Base-by-base conservation (phyloP, 1,140 invertebrate species). In the Vanessa tameamea region DNA sequence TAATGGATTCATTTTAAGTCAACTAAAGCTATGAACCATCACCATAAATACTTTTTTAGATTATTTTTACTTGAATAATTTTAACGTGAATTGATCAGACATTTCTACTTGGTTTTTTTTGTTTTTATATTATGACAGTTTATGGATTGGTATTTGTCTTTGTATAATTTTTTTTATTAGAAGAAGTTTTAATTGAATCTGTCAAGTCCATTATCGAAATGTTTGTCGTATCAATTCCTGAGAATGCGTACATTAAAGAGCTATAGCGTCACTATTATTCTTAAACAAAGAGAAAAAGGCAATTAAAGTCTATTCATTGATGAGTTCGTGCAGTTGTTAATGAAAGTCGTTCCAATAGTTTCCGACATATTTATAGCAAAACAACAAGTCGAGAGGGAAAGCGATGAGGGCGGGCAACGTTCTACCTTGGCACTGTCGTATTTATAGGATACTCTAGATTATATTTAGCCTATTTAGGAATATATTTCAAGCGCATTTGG, bases 371-470 rank as follows among this genome's bases (percentile, higher is more conserved):
- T 87, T 85, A 84, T 86, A 84, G 83, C 61, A 50, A 63, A 68
- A 69, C 55, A 61, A 64, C 20, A 8, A 47, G 55, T 47, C 50
- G 87, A 89, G 82, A 89, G 87, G 76, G 86, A 89, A 89, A 89
- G 87, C 79, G 72, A 37, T 71, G 63, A 77, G 69, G 64, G 71
- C 76, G 85, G 84, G 78, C 83, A 87, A 87, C 74, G 86, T 31
- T 75, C 79, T 85, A 86, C 89, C 89, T 89, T 91, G 89, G 87
- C 87, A 87, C 82, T 88, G 88, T 73, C 65, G 78, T 89, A 89
- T 88, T 88, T 85, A 89, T 90, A 90, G 82, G 66, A 73, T 66
- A 69, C 53, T 65, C 67, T 20, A 63, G n/a, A 65, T 74, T 12
- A 68, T 68, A 31, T 67, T 71, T 48, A 55, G 12, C 43, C 20